Evolutionary conservation across 2,113 vertebrate genomes (phyloP).

Genomic region (human): GRCh38 chr3:23823501-23824000

Average conservation of each 20-base stretch:
- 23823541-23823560: constrained; percentile 35
- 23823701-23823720: neutral
- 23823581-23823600: constrained; percentile 31
- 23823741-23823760: constrained; percentile 5
- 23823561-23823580: constrained; percentile 47
- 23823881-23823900: neutral
- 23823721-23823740: neutral
- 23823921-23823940: neutral
- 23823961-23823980: neutral
- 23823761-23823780: neutral
- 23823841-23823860: neutral
- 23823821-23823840: too few species aligned
- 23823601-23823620: constrained; percentile 27
- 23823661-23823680: constrained; percentile 43
- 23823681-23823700: neutral
- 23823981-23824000: neutral
- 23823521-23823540: neutral
- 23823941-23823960: neutral
- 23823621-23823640: constrained; percentile 21
- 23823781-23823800: neutral
- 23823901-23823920: neutral
- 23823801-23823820: neutral
- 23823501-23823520: neutral
- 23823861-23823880: neutral
- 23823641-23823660: constrained; percentile 21